Evolutionary conservation across 2,888 invertebrate genomes (phyloP), one percentile per base, ranked within the genome.

Genomic region (Cryptus viduatorius): DNA sequence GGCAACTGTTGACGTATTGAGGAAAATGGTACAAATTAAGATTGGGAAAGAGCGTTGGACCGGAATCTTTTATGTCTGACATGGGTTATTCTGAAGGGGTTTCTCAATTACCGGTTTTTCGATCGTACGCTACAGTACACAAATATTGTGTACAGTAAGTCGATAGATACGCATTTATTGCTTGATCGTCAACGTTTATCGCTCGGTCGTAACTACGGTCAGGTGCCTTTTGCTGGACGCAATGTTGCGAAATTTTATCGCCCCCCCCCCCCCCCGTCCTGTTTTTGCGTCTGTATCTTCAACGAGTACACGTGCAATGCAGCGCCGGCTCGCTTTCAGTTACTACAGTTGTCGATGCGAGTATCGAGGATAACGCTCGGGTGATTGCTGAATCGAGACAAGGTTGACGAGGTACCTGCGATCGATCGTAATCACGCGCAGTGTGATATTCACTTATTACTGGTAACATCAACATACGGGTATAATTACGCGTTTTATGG

Each of bases 71-170:
- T 71, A 44, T 61, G 56, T 79, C 19, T 71, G 31, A 37, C 42
- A 76, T 75, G 67, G 71, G 59, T 76, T 75, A 61, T 14, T 50
- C 44, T 46, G 61, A 42, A 31, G 24, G 46, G 12, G 16, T 83
- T 80, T 80, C 83, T 83, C 83, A 80, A 83, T 83, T 83, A 80
- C 76, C 80, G 71, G 80, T 80, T 83, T 80, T 72, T 76, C 75
- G 69, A 69, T 69, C 75, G 10, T 65, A 19, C 44, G 48, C 5
- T 72, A 50, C 65, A 71, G 16, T 16, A 44, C 46, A n/a, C 16
- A 48, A 37, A 56, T 29, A 76, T 67, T n/a, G 1, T 19, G 31
- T 14, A 73, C 73, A 61, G 29, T 7, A 12, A 4, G 14, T 5
- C 59, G 61, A 72, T 61, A 65, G 59, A n/a, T 79, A 50, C 14